Evolutionary conservation across 2,888 invertebrate genomes (phyloP), one percentile per base, ranked within the genome.

Genomic region (Drosophila cracens): DNA sequence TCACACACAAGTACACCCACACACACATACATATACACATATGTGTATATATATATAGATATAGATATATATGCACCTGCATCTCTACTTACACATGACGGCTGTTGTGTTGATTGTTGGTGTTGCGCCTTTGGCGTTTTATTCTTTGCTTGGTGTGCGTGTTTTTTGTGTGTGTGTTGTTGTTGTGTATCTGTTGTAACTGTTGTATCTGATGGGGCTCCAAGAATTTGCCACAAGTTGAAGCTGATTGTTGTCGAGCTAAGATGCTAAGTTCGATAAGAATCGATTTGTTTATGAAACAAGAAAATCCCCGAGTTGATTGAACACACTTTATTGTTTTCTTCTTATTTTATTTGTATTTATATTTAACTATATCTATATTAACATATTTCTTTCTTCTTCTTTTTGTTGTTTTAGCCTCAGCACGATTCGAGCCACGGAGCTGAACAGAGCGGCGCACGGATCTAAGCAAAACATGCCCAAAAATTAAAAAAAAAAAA

Each of bases 221-320:
- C 67, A 36, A 16, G 69, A 40, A 31, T 59, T 56, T 27, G 21
- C 21, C 57, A 21, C 46, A 48, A 31, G 36, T 46, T 63, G 4
- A 43, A 25, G 21, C 48, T 53, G 29, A 13, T 70, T 63, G 34
- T 61, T 33, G 36, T 53, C 60, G 25, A 8, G 16, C 10, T 18
- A 18, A 36, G 13, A 25, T 57, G 36, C 13, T 57, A 63, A 51
- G 34, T 58, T 59, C 25, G 25, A 25, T 54, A 52, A 58, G 25
- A 25, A 64, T 61, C 60, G 60, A 49, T 68, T 83, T 87, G 70
- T 79, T 66, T 80, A 52, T 49, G 38, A 46, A 46, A 4, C 25
- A 10, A 33, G 18, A 54, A 74, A 68, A 62, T 89, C 90, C 89
- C 88, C 85, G 87, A 87, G 87, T 74, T 85, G 46, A 65, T 79